Base-by-base conservation (phyloP, 2,797 vertebrate genomes). In the Clarias fuscus region DNA sequence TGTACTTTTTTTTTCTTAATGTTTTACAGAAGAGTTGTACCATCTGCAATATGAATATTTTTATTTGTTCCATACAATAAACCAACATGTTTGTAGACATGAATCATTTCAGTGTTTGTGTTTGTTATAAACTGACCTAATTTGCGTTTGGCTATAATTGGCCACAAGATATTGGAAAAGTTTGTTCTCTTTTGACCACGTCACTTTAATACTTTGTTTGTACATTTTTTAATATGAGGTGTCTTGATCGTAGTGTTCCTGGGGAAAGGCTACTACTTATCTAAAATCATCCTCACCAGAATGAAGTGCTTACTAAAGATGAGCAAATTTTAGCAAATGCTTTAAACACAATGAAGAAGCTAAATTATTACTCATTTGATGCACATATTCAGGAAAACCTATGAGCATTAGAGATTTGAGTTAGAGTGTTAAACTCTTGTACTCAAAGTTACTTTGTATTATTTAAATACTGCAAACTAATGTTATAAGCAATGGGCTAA, bases 11-110 rank as follows among this genome's bases (percentile, higher is more conserved):
- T 22, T 59, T 40, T 76, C 20, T n/a, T 24, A 40, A 37, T 24
- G 22, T 30, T 67, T 48, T 5, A 27, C 22, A 40, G 15, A 81
- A 64, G 7, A 17, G 24, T 81, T 43, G 37, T n/a, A 5, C 14
- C 61, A 18, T 22, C 59, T 65, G 61, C 20, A 2, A 64, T 27
- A 11, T 65, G 61, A 14, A 81, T 81, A 65, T 82, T 5, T 22
- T 58, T 15, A 30, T 72, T 14, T 85, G 65, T 81, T 61, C 30
- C 5, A 24, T 48, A 10, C 64, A 86, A 86, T 86, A 86, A 83
- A 83, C 11, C 4, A 59, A 83, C 48, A 17, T 82, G 22, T 58
- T 53, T 75, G 33, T 53, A 40, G 7, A 76, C 62, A 27, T 64
- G 10, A 76, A n/a, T 40, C 7, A 7, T 43, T 72, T 67, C 2